Evolutionary conservation across 2,888 invertebrate genomes (phyloP).

Genomic region (Drosophila sordidula): DNA sequence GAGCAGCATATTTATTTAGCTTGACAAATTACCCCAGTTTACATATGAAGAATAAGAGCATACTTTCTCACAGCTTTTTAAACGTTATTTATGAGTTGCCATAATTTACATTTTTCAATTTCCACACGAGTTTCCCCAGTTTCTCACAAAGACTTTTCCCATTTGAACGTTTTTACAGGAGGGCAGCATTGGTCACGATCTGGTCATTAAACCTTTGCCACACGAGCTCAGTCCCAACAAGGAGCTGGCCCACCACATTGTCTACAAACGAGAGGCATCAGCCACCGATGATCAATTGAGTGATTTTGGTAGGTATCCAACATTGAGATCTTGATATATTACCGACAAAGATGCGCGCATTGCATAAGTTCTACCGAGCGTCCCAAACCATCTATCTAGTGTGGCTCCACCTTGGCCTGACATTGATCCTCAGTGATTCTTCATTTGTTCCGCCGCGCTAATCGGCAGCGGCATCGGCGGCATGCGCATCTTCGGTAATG

Average conservation of each 20-base stretch:
- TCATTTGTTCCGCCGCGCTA: conserved; percentile 15
- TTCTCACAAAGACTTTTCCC: conserved; percentile 8
- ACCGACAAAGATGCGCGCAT: neutral
- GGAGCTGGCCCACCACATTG: conserved; percentile 89
- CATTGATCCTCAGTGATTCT: conserved; percentile 39
- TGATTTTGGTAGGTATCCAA: conserved; percentile 91
- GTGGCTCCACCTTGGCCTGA: conserved; percentile 20
- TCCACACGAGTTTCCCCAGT: neutral
- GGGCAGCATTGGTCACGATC: conserved; percentile 95
- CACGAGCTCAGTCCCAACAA: conserved; percentile 87
- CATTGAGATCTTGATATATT: conserved; percentile 14
- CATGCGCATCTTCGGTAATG: conserved; percentile 53
- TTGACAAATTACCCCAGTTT: neutral
- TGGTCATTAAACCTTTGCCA: conserved; percentile 95
- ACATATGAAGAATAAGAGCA: neutral
- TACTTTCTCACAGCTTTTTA: neutral
- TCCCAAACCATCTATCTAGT: conserved; percentile 15
- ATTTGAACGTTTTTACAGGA: conserved; percentile 87
- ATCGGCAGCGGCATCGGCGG: conserved; percentile 38
- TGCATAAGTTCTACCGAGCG: neutral
- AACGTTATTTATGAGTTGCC: conserved; percentile 8
- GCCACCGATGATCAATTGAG: conserved; percentile 88
- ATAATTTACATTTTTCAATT: conserved; percentile 5
- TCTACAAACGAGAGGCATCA: conserved; percentile 88
- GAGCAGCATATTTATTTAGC: neutral